Percentiles rank a stretch among this genome's conserved stretches.
Conservation (phyloP, 2,888 invertebrate genomes). For the Prenolepis imparis region DNA sequence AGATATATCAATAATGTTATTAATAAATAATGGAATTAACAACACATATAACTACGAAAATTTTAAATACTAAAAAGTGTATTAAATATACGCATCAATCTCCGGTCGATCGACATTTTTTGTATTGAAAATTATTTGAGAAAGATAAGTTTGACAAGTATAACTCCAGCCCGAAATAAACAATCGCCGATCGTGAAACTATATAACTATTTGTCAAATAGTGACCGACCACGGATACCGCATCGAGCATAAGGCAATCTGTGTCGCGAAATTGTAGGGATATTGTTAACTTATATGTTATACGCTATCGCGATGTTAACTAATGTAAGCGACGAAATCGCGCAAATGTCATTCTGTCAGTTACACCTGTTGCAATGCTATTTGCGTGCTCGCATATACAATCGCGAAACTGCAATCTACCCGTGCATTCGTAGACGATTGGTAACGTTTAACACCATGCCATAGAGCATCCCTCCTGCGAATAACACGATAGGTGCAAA, state of each 20-base stretch:
- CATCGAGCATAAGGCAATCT: not conserved
- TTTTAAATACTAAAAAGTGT: no score
- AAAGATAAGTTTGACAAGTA: not conserved
- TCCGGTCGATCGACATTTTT: not conserved
- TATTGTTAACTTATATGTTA: slow-evolving; percentile 37
- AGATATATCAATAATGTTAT: no score
- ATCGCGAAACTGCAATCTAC: slow-evolving; percentile 37
- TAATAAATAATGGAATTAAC: no score
- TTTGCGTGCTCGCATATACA: slow-evolving; percentile 28
- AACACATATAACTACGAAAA: no score
- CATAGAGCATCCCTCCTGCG: not conserved
- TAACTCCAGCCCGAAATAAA: not conserved
- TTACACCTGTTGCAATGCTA: slow-evolving; percentile 53
- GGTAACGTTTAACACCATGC: slow-evolving; percentile 17
- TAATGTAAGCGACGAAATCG: not conserved
- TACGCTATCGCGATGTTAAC: slow-evolving; percentile 19
- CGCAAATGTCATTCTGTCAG: slow-evolving; percentile 40
- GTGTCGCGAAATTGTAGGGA: slow-evolving; percentile 1
- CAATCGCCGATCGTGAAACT: slow-evolving; percentile 4
- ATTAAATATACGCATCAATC: not conserved
- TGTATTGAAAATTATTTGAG: not conserved
- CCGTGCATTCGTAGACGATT: slow-evolving; percentile 24
- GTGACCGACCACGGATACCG: not conserved
- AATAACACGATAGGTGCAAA: slow-evolving; percentile 5
- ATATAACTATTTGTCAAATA: not conserved